A percentile compares a stretch with the other conserved stretches of the same genome.
Evolutionary conservation across 2,888 invertebrate species (phyloP).

Genomic region (Diarsia mendica): DNA sequence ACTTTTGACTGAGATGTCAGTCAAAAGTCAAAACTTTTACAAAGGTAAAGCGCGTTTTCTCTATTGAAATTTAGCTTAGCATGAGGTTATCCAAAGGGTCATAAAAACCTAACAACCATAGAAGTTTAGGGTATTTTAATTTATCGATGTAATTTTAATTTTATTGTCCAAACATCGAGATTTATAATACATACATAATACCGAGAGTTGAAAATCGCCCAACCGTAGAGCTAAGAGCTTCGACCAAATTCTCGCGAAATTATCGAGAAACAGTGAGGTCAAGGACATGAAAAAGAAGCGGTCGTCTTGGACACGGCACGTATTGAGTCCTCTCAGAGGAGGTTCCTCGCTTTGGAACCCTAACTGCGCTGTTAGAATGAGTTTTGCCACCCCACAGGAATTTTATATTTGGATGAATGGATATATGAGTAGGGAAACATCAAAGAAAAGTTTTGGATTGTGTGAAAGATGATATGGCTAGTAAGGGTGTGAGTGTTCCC

Average conservation of each 20-base stretch:
- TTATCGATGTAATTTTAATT: too few species aligned
- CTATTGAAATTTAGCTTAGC: too few species aligned
- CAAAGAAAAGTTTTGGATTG: not conserved
- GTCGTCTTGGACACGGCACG: slow-evolving; percentile 7
- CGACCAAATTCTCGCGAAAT: not conserved
- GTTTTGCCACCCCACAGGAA: not conserved
- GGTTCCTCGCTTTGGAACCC: not conserved
- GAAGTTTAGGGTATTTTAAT: too few species aligned
- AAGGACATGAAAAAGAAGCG: not conserved
- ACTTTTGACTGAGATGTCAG: too few species aligned
- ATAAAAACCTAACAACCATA: too few species aligned
- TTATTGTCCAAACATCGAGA: too few species aligned
- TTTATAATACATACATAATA: too few species aligned
- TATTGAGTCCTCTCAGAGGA: not conserved
- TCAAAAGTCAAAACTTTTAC: too few species aligned
- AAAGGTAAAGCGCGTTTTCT: too few species aligned
- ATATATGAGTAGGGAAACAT: not conserved
- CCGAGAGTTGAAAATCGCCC: not conserved
- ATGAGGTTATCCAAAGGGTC: too few species aligned
- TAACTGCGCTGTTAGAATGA: not conserved
- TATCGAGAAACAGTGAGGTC: slow-evolving; percentile 1
- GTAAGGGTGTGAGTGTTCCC: too few species aligned
- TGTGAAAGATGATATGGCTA: not conserved
- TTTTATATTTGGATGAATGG: not conserved
- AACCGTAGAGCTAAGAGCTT: not conserved